Conservation (phyloP, 1,140 invertebrate species). For the Megalopta genalis region DNA sequence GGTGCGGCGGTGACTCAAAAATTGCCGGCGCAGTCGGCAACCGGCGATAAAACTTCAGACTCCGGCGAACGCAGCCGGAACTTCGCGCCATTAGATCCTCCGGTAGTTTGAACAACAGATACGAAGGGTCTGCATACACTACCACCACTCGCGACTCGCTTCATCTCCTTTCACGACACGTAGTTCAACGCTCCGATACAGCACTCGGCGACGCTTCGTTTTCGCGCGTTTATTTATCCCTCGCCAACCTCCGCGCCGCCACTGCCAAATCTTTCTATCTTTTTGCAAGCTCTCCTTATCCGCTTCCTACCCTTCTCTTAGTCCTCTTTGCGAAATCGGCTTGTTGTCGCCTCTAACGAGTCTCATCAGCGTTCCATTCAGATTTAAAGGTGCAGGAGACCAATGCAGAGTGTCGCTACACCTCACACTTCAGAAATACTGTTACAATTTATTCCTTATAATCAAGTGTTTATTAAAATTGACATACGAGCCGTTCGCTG, state of each 20-base stretch:
- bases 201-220: conserved; percentile 4
- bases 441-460: too few species aligned
- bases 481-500: too few species aligned
- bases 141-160: background rate
- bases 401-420: too few species aligned
- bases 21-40: conserved; percentile 57
- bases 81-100: conserved; percentile 73
- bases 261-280: conserved; percentile 27
- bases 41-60: conserved; percentile 71
- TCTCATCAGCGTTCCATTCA: conserved; percentile 34
- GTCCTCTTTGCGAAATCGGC: background rate
- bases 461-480: too few species aligned
- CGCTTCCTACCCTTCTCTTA: background rate
- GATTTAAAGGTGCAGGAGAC: background rate
- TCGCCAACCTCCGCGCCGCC: conserved; percentile 10
- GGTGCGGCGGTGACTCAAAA: conserved; percentile 52
- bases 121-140: conserved; percentile 30
- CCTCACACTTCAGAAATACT: too few species aligned
- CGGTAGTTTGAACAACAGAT: conserved; percentile 67
- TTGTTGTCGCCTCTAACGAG: conserved; percentile 6
- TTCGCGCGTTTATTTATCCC: conserved; percentile 54
- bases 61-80: conserved; percentile 62
- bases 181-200: background rate
- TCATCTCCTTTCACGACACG: conserved; percentile 48
- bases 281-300: conserved; percentile 15